Evolutionary conservation across 1,140 invertebrate genomes (phyloP).

Genomic region (Pteromalus puparum): DNA sequence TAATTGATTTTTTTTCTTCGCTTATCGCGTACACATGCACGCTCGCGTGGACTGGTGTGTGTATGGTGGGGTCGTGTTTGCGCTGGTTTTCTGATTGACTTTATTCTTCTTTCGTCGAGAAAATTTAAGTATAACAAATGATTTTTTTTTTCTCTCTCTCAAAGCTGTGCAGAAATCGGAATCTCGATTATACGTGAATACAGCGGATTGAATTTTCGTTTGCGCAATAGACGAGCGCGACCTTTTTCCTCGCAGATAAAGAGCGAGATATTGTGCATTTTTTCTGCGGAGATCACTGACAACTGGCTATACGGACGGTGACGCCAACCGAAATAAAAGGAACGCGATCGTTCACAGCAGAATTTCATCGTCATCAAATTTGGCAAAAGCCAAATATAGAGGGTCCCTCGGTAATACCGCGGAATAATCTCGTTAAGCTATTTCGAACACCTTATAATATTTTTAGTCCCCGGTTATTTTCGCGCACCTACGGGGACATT

Average conservation of each 20-base stretch:
- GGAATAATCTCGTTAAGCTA: slow-evolving; percentile 20
- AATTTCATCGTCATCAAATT: not conserved
- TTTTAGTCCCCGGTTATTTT: not conserved
- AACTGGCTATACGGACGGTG: not conserved
- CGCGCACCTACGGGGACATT: not conserved
- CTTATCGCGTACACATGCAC: not conserved
- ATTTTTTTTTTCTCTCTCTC: not conserved
- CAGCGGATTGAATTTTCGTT: slow-evolving; percentile 34
- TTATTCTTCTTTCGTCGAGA: not conserved
- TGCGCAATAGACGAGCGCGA: slow-evolving; percentile 3
- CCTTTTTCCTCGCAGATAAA: slow-evolving; percentile 29
- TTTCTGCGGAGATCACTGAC: slow-evolving; percentile 8
- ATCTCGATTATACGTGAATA: not conserved
- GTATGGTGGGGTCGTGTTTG: not conserved
- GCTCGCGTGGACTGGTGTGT: no score
- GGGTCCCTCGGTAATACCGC: not conserved
- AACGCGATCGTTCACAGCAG: not conserved
- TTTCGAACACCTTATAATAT: slow-evolving; percentile 1
- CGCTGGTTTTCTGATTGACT: not conserved
- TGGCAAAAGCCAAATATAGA: slow-evolving; percentile 29
- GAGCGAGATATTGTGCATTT: not conserved
- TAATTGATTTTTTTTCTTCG: slow-evolving; percentile 28
- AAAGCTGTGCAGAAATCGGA: not conserved
- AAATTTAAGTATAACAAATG: not conserved
- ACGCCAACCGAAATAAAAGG: not conserved